phyloP scores from a whole-genome alignment of 2,797 vertebrate species.

The Cyclura pinguis region DNA sequence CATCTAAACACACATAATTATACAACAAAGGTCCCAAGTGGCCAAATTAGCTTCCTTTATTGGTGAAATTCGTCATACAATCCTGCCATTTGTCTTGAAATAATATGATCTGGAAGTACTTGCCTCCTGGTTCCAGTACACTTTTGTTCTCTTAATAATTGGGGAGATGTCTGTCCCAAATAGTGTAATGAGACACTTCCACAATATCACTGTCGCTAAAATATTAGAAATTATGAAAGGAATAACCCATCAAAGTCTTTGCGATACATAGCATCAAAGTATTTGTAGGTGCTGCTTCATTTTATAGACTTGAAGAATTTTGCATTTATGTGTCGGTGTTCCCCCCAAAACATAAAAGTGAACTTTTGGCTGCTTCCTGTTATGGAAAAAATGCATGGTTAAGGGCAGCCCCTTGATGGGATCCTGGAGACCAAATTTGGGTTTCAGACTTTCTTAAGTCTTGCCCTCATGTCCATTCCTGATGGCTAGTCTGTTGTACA shows the following conservation, averaged over 20 bases:
- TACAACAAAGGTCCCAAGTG: background rate
- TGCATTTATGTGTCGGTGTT: too few species aligned
- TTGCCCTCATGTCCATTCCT: background rate
- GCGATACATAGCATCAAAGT: background rate
- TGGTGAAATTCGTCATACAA: background rate
- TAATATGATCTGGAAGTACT: background rate
- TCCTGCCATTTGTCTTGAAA: background rate
- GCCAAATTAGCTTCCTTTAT: background rate
- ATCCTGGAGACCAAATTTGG: too few species aligned
- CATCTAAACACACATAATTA: background rate
- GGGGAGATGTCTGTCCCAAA: background rate
- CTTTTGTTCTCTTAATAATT: background rate
- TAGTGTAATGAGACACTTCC: background rate
- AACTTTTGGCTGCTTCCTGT: too few species aligned
- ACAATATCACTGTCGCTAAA: background rate
- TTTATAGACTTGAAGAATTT: too few species aligned
- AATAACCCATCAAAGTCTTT: background rate
- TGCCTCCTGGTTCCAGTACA: background rate
- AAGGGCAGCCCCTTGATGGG: too few species aligned
- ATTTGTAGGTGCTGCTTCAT: background rate
- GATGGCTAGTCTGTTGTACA: background rate
- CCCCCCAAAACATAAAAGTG: too few species aligned
- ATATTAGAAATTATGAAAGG: background rate
- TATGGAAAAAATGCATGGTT: too few species aligned
- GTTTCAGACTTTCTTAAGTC: too few species aligned